Evolutionary conservation across 2,888 invertebrate species (phyloP).

Genomic region (Eupeodes luniger): DNA sequence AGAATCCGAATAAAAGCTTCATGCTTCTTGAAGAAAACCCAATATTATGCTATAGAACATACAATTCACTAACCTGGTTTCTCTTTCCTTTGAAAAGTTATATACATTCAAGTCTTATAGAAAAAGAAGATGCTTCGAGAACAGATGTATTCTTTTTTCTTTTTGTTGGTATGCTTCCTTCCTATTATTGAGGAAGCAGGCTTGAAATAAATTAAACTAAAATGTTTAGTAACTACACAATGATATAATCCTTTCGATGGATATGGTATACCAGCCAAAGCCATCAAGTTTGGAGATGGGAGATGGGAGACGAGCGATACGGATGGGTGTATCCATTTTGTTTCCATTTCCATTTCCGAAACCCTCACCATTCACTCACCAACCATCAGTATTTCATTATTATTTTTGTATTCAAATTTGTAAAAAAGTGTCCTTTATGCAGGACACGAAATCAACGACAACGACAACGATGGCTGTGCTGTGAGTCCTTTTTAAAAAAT

Average conservation of each 20-base stretch:
- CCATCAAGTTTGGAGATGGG: conserved; percentile 29
- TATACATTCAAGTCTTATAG: neutral
- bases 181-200: conserved; percentile 6
- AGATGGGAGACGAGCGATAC: too few species aligned
- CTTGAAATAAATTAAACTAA: conserved; percentile 65
- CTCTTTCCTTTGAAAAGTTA: conserved; percentile 34
- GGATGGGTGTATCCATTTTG: conserved; percentile 45
- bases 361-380: neutral
- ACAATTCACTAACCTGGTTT: conserved; percentile 66
- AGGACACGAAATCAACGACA: conserved; percentile 67
- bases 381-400: conserved; percentile 51
- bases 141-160: conserved; percentile 11
- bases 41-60: conserved; percentile 46
- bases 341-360: conserved; percentile 67
- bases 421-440: conserved; percentile 54
- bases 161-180: neutral
- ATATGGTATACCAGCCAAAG: conserved; percentile 9
- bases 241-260: conserved; percentile 39
- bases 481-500: conserved; percentile 18
- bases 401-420: conserved; percentile 70
- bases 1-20: conserved; percentile 40
- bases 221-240: conserved; percentile 57
- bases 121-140: conserved; percentile 16
- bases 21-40: conserved; percentile 25
- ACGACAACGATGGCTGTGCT: conserved; percentile 32